Conservation (phyloP, 2,113 vertebrate genomes). For the Ibidorhyncha struthersii region DNA sequence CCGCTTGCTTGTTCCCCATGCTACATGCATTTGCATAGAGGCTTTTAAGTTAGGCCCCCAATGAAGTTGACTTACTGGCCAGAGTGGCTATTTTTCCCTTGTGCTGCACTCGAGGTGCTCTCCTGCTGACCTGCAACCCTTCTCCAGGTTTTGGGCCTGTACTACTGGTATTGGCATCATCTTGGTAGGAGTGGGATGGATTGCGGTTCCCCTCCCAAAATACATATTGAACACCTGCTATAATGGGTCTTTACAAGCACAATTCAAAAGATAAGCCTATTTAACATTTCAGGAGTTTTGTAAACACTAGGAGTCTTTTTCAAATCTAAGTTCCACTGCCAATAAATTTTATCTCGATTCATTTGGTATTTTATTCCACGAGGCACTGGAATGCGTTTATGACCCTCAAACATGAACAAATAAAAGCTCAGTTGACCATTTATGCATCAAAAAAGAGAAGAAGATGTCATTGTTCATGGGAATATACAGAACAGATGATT, state of each 20-base stretch:
- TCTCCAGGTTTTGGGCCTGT: no score
- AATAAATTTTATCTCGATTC: background rate
- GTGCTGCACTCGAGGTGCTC: no score
- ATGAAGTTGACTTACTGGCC: no score
- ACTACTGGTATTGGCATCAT: no score
- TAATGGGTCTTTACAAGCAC: background rate
- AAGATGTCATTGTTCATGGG: background rate
- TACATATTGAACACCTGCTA: background rate
- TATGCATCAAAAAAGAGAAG: background rate
- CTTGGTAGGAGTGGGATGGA: no score
- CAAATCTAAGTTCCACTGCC: background rate
- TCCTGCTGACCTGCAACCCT: no score
- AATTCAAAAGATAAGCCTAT: background rate
- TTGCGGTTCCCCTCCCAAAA: background rate
- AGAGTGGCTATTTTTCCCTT: no score
- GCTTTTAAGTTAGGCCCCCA: no score
- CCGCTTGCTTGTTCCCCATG: no score
- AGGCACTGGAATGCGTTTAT: background rate
- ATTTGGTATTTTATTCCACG: background rate
- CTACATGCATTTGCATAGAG: no score
- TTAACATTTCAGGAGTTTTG: background rate
- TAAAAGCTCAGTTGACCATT: background rate
- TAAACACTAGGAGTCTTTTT: background rate
- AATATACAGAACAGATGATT: background rate
- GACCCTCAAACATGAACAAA: background rate